A percentile compares a stretch with the other conserved stretches of the same genome.
These are phyloP conservation scores for Pyrrhosoma nymphula DNA, from an alignment of 2,888 invertebrate species.

Conservation along the genomic window DNA sequence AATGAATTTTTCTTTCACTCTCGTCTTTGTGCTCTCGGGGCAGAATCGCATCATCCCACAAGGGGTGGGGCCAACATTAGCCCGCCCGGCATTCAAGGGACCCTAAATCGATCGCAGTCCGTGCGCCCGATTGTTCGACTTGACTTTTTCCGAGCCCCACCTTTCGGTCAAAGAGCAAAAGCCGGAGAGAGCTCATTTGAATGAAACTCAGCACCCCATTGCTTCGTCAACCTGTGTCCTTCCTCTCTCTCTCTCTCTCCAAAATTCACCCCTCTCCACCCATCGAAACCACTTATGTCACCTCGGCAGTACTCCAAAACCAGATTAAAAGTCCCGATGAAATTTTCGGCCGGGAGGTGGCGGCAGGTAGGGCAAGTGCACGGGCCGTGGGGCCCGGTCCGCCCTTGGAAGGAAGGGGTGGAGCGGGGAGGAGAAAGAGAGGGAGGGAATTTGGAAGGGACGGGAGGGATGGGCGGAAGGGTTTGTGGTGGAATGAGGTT, in stretches of 20 bases:
- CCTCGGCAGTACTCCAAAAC: constrained; percentile 1
- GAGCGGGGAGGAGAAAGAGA: neutral
- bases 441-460: neutral
- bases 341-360: constrained; percentile 5
- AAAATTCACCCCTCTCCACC: neutral
- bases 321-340: constrained; percentile 28
- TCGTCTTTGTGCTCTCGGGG: neutral
- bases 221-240: neutral
- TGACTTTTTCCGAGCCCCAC: neutral
- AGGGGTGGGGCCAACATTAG: neutral
- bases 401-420: neutral
- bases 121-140: neutral
- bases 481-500: neutral
- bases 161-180: constrained; percentile 18
- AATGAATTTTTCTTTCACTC: neutral
- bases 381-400: neutral
- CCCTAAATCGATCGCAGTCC: neutral
- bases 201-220: neutral
- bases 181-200: neutral
- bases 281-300: neutral
- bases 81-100: neutral
- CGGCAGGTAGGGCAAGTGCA: neutral
- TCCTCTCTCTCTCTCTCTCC: neutral
- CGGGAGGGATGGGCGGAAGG: neutral
- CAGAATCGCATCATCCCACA: neutral